Conservation (phyloP, 2,888 invertebrate species). For the Priocnemis perturbator region DNA sequence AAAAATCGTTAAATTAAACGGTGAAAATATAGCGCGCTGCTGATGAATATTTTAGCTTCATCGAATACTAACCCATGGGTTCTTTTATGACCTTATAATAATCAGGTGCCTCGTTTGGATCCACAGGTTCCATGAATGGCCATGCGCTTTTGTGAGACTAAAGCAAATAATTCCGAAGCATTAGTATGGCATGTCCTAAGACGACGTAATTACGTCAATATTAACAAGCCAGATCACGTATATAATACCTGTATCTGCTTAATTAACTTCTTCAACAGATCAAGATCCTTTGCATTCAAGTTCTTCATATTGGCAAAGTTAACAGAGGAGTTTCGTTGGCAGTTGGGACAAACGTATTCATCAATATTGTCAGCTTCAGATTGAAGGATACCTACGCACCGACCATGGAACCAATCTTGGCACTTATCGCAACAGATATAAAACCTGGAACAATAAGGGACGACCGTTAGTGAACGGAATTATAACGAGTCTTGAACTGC, state of each 20-base stretch:
- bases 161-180: constrained; percentile 31
- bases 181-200: neutral
- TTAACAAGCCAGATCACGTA: neutral
- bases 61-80: constrained; percentile 88
- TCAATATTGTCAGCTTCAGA: constrained; percentile 96
- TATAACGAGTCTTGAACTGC: constrained; percentile 19
- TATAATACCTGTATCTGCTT: constrained; percentile 88
- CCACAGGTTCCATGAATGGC: constrained; percentile 98
- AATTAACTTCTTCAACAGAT: constrained; percentile 88
- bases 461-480: constrained; percentile 1
- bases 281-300: constrained; percentile 86
- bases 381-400: constrained; percentile 96
- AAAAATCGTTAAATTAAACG: neutral
- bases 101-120: constrained; percentile 96
- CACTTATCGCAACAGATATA: constrained; percentile 99
- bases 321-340: constrained; percentile 91
- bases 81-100: constrained; percentile 97
- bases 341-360: constrained; percentile 97
- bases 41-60: neutral
- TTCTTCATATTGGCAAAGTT: constrained; percentile 94
- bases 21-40: neutral
- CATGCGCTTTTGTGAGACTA: constrained; percentile 96
- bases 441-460: constrained; percentile 81
- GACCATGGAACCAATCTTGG: constrained; percentile 99
- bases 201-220: neutral